Base-by-base conservation (phyloP, 1,140 invertebrate genomes). In the Drosophila jambulina region DNA sequence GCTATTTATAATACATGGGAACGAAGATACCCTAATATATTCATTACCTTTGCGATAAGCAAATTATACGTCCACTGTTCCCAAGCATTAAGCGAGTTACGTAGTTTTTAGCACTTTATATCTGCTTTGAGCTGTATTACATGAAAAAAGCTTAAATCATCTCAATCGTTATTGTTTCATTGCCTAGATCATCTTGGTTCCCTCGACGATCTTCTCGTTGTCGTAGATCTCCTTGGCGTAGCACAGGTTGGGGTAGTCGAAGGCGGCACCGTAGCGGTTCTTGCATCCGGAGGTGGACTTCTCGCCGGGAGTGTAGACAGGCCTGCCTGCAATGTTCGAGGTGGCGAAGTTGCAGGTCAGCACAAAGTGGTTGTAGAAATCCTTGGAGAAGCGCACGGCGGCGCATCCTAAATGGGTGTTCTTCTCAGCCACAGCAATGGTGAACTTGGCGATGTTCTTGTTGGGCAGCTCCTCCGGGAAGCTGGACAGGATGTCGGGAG, bases 271-370 rank as follows among this genome's bases (percentile, higher is more conserved):
- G 45, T 46, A 46, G 6, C 45, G 45, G 45, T 46, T 46, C 21
- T 46, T 46, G 45, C 45, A 46, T 17, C 45, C 45, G 13, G 45
- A 46, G 45, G 45, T 46, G 45, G 45, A 9, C 45, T 46, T 46
- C 43, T 46, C 43, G 43, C 43, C 43, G 9, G 81, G 80, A 9
- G 81, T 84, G 25, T 84, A 84, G 3, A 84, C 76, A 2, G 81
- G 81, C 13, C 72, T 77, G 2, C 81, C 81, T 15, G 80, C 65
- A 34, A 84, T 70, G 54, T 84, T 83, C 5, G 60, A 45, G 12
- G 81, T 83, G 38, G 81, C 81, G 38, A 83, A 83, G 62, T 83
- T 83, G 49, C 81, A 83, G 40, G 81, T 83, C 4, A 84, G 40
- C 12, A 84, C 72, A 29, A 84, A 84, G 51, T 84, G 82, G 59